Evolutionary conservation across 2,113 vertebrate genomes (phyloP).

Genomic region (Pomatorhinus ruficollis): DNA sequence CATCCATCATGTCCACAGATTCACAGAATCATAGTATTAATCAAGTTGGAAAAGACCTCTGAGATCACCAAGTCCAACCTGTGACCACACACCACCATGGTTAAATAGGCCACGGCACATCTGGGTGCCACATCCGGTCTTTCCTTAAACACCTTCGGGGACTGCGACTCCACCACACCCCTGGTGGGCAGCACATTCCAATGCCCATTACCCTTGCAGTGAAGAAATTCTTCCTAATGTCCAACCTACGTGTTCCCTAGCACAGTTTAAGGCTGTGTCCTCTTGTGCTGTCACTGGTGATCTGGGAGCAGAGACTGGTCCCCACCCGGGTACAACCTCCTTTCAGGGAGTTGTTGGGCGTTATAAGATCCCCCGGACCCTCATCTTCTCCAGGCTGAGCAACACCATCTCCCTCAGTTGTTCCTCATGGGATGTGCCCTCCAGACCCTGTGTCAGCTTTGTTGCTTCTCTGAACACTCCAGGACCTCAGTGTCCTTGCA

Average conservation of each 20-base stretch:
- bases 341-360: not conserved
- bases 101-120: not conserved
- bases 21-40: not conserved
- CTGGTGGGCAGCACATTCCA: not conserved
- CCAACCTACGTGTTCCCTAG: too few relatives aligned
- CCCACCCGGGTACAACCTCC: not conserved
- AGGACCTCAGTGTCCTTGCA: accelerated
- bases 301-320: not conserved
- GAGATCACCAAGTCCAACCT: not conserved
- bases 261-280: not conserved
- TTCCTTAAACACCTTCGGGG: not conserved
- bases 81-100: too few relatives aligned
- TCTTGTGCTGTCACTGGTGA: not conserved
- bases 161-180: accelerated
- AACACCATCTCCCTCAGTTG: not conserved
- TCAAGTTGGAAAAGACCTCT: not conserved
- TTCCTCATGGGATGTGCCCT: not conserved
- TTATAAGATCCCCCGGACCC: not conserved
- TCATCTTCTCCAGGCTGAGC: not conserved
- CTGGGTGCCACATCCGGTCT: accelerated
- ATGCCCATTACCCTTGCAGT: not conserved
- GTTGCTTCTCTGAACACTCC: not conserved
- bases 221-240: not conserved
- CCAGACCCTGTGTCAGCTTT: not conserved
- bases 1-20: not conserved